Percentiles rank a stretch among this genome's conserved stretches.
These are phyloP conservation scores for Apomyelois bistriatella DNA, from an alignment of 2,888 invertebrate genomes.

Conservation along the genomic window DNA sequence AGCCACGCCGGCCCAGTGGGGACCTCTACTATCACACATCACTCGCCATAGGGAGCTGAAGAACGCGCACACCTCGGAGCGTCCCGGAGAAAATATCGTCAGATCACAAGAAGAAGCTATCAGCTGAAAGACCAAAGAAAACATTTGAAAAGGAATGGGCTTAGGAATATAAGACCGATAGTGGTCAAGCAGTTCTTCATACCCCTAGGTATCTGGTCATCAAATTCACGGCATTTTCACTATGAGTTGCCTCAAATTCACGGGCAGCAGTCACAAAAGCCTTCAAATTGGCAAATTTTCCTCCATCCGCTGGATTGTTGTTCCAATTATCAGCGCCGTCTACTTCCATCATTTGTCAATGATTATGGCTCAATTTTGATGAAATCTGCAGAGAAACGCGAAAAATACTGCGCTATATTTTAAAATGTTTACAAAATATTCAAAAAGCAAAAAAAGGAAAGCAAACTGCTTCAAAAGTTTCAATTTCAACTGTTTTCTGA, in stretches of 20 bases:
- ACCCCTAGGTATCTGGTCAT: slow-evolving; percentile 77
- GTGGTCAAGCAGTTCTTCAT: slow-evolving; percentile 26
- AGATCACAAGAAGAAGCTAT: slow-evolving; percentile 82
- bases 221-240: slow-evolving; percentile 71
- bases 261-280: slow-evolving; percentile 75
- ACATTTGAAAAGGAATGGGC: not conserved
- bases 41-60: slow-evolving; percentile 84
- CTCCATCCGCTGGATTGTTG: slow-evolving; percentile 50
- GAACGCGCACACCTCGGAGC: slow-evolving; percentile 82
- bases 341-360: slow-evolving; percentile 52
- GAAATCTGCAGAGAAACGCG: not conserved
- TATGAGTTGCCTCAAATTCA: slow-evolving; percentile 74
- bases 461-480: slow-evolving; percentile 37
- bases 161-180: too few relatives aligned
- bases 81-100: slow-evolving; percentile 83
- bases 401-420: not conserved
- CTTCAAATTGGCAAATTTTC: slow-evolving; percentile 71
- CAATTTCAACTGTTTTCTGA: slow-evolving; percentile 67
- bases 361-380: not conserved
- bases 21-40: slow-evolving; percentile 79
- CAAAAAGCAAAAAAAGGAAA: slow-evolving; percentile 24
- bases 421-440: slow-evolving; percentile 31
- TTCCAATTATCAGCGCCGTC: slow-evolving; percentile 53
- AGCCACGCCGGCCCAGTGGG: slow-evolving; percentile 84
- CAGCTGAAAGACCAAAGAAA: slow-evolving; percentile 62